Base-by-base conservation (phyloP, 64 coral and sea anemone species). In the Pocillopora verrucosa region DNA sequence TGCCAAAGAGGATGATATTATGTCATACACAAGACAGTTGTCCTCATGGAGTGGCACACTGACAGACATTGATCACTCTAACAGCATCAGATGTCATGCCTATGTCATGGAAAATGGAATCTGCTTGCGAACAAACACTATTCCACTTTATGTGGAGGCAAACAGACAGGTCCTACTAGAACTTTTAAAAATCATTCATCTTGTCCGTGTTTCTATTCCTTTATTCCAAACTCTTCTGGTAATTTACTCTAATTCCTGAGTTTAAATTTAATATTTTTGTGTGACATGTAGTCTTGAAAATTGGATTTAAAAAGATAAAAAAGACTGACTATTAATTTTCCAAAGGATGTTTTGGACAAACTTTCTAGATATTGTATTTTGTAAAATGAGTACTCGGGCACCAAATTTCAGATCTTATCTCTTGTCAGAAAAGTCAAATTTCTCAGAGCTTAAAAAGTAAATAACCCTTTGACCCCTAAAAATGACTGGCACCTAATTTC, bases 131-230 rank as follows among this genome's bases (percentile, higher is more conserved):
- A 83, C 83, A 22, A 94, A 94, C 56, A 94, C 76, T 36, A 61
- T 94, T 60, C 93, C 82, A 51, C 70, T 88, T 36, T 94, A 91
- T 45, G 87, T 94, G 88, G 93, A 94, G 13, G 82, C 89, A 61
- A 94, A 94, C 75, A 91, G 93, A 94, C 56, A 88, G 88, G 93
- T 94, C 25, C 30, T 30, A 30, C 30, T n/a, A 70, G 22, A 70
- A 70, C 5, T 70, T 70, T 70, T 24, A 10, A 24, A 70, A n/a
- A 51, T 51, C 41, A 51, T 7, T 51, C 7, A 51, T 51, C 41
- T 51, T 51, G 41, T 51, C 41, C 41, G 7, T 51, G 3, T 51
- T 51, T 51, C 7, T 51, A 51, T 51, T 51, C 41, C 7, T 51
- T 51, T 51, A 51, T 51, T 51, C 41, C 41, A 51, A 51, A 51